Percentiles rank a stretch among this genome's conserved stretches.
Conservation (phyloP, 2,888 invertebrate genomes). For the Tyria jacobaeae region DNA sequence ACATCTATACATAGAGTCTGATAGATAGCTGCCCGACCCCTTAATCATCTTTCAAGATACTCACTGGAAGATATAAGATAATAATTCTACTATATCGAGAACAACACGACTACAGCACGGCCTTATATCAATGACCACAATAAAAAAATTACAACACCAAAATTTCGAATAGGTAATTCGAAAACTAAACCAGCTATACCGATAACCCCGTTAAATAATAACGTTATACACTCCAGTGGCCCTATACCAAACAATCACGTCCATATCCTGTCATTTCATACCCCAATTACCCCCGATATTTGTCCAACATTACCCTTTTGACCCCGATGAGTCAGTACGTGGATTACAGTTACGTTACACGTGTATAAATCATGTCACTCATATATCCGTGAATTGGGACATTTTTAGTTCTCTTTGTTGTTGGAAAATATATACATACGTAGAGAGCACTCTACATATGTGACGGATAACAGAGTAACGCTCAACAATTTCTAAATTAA, state of each 20-base stretch:
- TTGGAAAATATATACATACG: neutral
- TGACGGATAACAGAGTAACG: too few species aligned
- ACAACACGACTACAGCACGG: too few species aligned
- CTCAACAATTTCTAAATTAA: too few species aligned
- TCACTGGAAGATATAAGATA: too few species aligned
- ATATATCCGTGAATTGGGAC: neutral
- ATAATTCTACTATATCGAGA: too few species aligned
- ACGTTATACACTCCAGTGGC: conserved; percentile 16
- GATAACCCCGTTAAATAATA: conserved; percentile 21
- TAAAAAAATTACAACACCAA: neutral
- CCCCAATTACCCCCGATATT: conserved; percentile 24
- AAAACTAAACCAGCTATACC: conserved; percentile 9
- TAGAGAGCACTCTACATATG: too few species aligned
- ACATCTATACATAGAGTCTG: too few species aligned
- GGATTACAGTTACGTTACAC: conserved; percentile 12
- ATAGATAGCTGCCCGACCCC: too few species aligned
- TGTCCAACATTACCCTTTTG: conserved; percentile 15
- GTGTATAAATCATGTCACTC: conserved; percentile 9
- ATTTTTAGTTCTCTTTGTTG: neutral
- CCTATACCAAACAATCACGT: conserved; percentile 14
- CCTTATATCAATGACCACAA: too few species aligned
- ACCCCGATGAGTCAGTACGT: conserved; percentile 18
- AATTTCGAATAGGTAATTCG: neutral
- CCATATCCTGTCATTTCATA: conserved; percentile 23
- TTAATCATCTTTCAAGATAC: too few species aligned